Base-by-base conservation (phyloP, 2,888 invertebrate genomes). In the Pseudococcus longispinus region DNA sequence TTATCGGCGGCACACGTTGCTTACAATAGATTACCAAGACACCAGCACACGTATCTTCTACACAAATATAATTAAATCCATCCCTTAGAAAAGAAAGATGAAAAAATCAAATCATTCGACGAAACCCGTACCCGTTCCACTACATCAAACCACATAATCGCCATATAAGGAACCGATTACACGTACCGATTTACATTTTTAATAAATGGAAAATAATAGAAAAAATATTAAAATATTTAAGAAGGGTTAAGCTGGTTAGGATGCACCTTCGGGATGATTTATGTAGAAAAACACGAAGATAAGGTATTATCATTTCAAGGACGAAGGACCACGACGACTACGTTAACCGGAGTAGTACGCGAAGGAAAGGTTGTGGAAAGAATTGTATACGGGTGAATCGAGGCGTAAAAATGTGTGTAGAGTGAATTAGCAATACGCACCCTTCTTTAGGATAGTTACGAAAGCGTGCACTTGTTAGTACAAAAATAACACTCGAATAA, bases 191-290 rank as follows among this genome's bases (percentile, higher is more conserved):
- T 70, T 70, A 70, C 70, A 80, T 80, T 80, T 42, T 80, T 80
- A 80, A 80, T 80, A 80, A 70, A 80, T 80, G 20, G 42, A 80
- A 80, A 37, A 70, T 26, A 15, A 5, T 29, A 29, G 23, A 70
- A 29, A 32, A 60, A 60, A 60, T 60, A 70, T 70, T 26, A 70
- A 80, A 80, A 80, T 80, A 80, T 80, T 80, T 80, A 37, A 9
- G 37, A 80, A 80, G 77, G 70, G 77, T 80, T 80, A 80, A 80
- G 42, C 77, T 26, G 23, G 77, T 80, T 70, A 26, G 77, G 8
- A 20, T 80, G 29, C 77, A 42, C 77, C 77, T 42, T 80, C 37
- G 11, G 37, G 77, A 80, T 80, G 77, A 80, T 80, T 80, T 80
- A 80, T 80, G 77, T 80, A 20, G 20, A 80, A 80, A 42, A 42